Percentiles rank a stretch among this genome's conserved stretches.
Evolutionary conservation across 2,113 vertebrate species (phyloP).

Genomic region (Dipodomys stephensi): DNA sequence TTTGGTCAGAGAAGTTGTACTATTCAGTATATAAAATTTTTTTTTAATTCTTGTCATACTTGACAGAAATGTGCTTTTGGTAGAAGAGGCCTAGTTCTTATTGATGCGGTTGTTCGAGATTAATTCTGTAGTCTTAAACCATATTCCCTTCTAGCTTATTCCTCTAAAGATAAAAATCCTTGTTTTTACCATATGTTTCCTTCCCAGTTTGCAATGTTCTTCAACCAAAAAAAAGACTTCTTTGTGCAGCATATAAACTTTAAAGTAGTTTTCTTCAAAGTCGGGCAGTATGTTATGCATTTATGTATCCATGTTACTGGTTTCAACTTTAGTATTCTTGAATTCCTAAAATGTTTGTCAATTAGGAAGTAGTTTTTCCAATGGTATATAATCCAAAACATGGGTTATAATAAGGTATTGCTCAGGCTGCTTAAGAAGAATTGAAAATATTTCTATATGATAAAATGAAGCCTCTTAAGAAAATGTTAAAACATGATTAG

Average conservation of each 20-base stretch:
- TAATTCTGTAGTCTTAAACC: neutral
- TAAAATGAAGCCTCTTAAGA: conserved; percentile 41
- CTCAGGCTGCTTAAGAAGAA: neutral
- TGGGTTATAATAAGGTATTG: conserved; percentile 16
- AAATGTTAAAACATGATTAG: conserved; percentile 30
- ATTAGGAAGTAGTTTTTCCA: conserved; percentile 49
- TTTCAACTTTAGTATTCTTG: conserved; percentile 52
- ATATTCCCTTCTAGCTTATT: neutral
- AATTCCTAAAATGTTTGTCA: conserved; percentile 57
- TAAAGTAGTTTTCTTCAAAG: conserved; percentile 13
- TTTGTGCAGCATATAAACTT: neutral
- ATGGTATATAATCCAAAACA: neutral
- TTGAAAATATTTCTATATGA: conserved; percentile 7
- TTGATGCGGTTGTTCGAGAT: conserved; percentile 41
- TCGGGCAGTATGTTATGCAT: neutral
- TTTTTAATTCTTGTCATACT: conserved; percentile 24
- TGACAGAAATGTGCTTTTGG: conserved; percentile 24
- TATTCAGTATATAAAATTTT: neutral
- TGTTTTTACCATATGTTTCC: conserved; percentile 1
- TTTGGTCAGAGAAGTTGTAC: neutral
- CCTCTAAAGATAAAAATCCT: conserved; percentile 30
- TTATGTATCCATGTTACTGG: neutral
- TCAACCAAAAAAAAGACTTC: neutral
- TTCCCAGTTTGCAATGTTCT: conserved; percentile 55
- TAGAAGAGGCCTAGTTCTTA: conserved; percentile 4